Base-by-base conservation (phyloP, 2,797 vertebrate species). In the Molossus molossus region DNA sequence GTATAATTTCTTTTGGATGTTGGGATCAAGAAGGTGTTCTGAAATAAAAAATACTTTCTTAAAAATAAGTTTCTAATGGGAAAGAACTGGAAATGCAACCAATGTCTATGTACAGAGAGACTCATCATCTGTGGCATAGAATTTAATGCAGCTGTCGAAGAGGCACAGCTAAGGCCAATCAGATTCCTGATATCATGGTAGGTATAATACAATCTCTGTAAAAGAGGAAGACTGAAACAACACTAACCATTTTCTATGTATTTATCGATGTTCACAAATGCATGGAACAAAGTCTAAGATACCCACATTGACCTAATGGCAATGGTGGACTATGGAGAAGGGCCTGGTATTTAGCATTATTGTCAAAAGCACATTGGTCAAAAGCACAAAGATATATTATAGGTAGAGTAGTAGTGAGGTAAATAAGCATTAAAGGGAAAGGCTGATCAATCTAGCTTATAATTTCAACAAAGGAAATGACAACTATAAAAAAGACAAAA, bases 401-500 rank as follows among this genome's bases (percentile, higher is more conserved):
- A 80, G 17, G 20, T 94, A 91, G 60, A 10, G 33, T 40, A 1
- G 20, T 23, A 58, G 17, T 84, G 40, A 70, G 29, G 5, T 88
- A 81, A 88, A 62, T 81, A 69, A 94, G 33, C 4, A 57, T 57
- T 13, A 50, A 6, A 1, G 25, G 53, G 21, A 69, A 95, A 79
- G 48, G 6, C 6, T 65, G 33, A 83, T 64, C 17, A 55, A 80
- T 70, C 6, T 72, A 29, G 11, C 65, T 75, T 75, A 79, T 9
- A 82, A 50, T 60, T 89, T 94, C 48, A 40, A 83, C 27, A 48
- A 77, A 92, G 18, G 55, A 90, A 91, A 81, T 80, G 13, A 60
- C 48, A 93, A 89, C 64, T 55, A 91, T 58, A 23, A 91, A 76
- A 60, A 81, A 75, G 25, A 75, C 33, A 80, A 48, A 70, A 70